These are phyloP conservation scores for Argya squamiceps DNA, from an alignment of 2,797 vertebrate species.

Conservation along the genomic window DNA sequence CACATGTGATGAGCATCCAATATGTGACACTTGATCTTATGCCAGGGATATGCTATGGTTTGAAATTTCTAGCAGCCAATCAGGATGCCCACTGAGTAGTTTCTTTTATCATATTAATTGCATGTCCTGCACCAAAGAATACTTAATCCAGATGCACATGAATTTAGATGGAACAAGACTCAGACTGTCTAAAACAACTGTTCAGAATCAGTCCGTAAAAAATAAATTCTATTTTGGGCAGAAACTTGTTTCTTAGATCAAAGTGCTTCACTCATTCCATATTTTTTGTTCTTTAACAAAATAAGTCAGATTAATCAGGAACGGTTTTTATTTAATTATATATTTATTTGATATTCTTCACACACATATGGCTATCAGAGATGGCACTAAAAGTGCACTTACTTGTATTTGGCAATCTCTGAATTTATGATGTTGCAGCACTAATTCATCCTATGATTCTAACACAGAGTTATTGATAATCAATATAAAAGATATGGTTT, in stretches of 20 bases:
- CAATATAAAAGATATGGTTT: background rate
- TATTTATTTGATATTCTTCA: background rate
- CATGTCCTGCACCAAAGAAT: background rate
- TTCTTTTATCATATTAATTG: slow-evolving; percentile 32
- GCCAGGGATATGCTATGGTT: slow-evolving; percentile 26
- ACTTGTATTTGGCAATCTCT: background rate
- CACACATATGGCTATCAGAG: background rate
- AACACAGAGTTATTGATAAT: background rate
- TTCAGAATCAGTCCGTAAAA: background rate
- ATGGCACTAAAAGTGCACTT: background rate
- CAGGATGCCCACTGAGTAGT: background rate
- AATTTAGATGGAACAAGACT: background rate
- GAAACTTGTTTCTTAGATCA: background rate
- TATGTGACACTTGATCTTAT: slow-evolving; percentile 35
- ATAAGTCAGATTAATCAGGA: background rate
- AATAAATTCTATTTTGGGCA: background rate
- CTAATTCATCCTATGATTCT: background rate
- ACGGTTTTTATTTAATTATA: background rate
- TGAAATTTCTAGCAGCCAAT: background rate
- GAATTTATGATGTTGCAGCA: background rate
- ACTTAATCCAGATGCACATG: background rate
- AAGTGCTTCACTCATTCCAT: background rate
- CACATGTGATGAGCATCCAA: slow-evolving; percentile 48
- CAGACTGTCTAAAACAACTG: background rate
- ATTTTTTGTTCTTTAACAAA: background rate